phyloP scores from a whole-genome alignment of 1,140 invertebrate species.

The Lepidostoma basale region DNA sequence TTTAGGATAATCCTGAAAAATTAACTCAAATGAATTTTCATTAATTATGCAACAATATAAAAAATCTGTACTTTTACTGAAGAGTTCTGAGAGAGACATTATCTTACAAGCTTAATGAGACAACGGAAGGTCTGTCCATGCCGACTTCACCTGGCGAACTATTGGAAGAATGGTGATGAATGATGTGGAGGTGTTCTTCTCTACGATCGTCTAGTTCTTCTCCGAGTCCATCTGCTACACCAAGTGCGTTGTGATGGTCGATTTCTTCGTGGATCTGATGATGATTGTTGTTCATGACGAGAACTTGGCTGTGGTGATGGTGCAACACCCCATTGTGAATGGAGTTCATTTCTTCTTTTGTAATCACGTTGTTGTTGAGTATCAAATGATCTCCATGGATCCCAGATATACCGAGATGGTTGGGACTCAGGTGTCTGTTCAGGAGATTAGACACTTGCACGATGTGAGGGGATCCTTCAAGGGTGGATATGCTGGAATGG shows the following conservation, averaged over 20 bases:
- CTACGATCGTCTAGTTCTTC: conserved; percentile 34
- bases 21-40: too few relatives aligned
- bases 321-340: conserved; percentile 24
- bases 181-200: conserved; percentile 27
- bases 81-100: too few relatives aligned
- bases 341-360: conserved; percentile 18
- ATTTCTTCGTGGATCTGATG: conserved; percentile 26
- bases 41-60: too few relatives aligned
- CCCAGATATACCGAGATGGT: background rate
- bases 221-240: conserved; percentile 23
- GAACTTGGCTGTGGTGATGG: conserved; percentile 34
- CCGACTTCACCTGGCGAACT: conserved; percentile 35
- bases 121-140: conserved; percentile 53
- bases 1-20: too few relatives aligned
- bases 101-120: conserved; percentile 51
- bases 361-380: conserved; percentile 39
- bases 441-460: conserved; percentile 33
- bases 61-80: too few relatives aligned
- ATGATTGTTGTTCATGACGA: conserved; percentile 40
- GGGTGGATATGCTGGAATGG: conserved; percentile 8
- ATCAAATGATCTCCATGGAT: conserved; percentile 25
- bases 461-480: conserved; percentile 38
- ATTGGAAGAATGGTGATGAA: conserved; percentile 27
- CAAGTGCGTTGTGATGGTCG: conserved; percentile 22
- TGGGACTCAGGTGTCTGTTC: conserved; percentile 19